Evolutionary conservation across 1,140 invertebrate species (phyloP).

Genomic region (Micrasema longulum): DNA sequence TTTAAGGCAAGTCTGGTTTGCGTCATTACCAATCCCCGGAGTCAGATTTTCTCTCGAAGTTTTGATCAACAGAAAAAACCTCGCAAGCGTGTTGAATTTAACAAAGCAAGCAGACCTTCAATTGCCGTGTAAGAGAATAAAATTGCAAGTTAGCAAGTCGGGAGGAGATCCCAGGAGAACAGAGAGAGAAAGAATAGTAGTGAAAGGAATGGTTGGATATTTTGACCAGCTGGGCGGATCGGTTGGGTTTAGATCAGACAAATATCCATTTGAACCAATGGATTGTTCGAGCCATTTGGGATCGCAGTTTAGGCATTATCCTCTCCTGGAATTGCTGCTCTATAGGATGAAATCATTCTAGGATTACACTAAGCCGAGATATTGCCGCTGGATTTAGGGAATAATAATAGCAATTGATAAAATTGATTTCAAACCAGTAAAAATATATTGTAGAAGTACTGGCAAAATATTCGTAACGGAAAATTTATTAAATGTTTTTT

Average conservation of each 20-base stretch:
- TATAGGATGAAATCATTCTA: slow-evolving; percentile 7
- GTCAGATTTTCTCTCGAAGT: not conserved
- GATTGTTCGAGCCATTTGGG: slow-evolving; percentile 21
- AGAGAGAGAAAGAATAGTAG: slow-evolving; percentile 4
- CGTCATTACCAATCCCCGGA: not conserved
- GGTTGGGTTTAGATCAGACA: slow-evolving; percentile 28
- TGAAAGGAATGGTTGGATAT: slow-evolving; percentile 4
- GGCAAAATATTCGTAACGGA: too few species aligned
- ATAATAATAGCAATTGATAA: too few species aligned
- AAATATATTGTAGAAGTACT: too few species aligned
- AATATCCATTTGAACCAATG: slow-evolving; percentile 30
- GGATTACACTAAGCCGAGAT: not conserved
- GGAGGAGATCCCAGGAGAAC: slow-evolving; percentile 22
- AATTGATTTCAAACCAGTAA: too few species aligned
- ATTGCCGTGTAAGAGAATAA: slow-evolving; percentile 39
- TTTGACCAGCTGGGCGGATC: slow-evolving; percentile 32
- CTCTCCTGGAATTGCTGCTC: slow-evolving; percentile 6
- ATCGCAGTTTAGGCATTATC: slow-evolving; percentile 12
- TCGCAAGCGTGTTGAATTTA: slow-evolving; percentile 39
- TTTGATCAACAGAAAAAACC: slow-evolving; percentile 22
- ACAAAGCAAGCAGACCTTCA: slow-evolving; percentile 33
- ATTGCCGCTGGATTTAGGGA: too few species aligned
- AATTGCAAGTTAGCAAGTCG: slow-evolving; percentile 47
- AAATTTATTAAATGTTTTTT: too few species aligned
- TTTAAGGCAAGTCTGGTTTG: not conserved